Percentiles rank a stretch among this genome's conserved stretches.
Evolutionary conservation across 2,113 vertebrate genomes (phyloP).

Genomic region (Ophthalmotilapia sp.): DNA sequence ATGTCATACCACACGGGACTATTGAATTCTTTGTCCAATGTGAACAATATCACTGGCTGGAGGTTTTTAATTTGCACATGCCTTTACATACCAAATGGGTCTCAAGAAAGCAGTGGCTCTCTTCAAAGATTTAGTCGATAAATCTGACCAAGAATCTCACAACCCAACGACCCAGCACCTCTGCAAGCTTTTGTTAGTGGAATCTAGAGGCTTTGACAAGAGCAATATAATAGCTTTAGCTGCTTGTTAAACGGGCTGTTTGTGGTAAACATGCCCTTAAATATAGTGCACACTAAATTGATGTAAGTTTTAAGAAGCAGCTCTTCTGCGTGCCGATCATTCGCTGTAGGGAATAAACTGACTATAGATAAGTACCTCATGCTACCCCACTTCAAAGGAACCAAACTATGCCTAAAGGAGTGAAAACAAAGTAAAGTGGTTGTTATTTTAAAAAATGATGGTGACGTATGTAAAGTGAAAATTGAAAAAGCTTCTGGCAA

Average conservation of each 20-base stretch:
- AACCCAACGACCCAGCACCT: not conserved
- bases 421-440: not conserved
- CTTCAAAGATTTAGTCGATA: not conserved
- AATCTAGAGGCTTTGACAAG: not conserved
- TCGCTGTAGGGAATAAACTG: not conserved
- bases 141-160: not conserved
- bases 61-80: not conserved
- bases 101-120: not conserved
- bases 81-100: not conserved
- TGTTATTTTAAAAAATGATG: not conserved
- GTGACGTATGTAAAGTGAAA: accelerated
- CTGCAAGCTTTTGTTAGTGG: not conserved
- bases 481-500: not conserved
- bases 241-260: not conserved
- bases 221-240: not conserved
- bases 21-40: not conserved
- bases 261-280: not conserved
- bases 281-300: not conserved
- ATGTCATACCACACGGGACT: not conserved
- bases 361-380: not conserved
- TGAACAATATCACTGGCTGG: not conserved
- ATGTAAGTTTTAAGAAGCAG: not conserved
- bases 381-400: not conserved
- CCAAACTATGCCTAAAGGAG: not conserved
- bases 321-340: not conserved